Evolutionary conservation across 2,113 vertebrate genomes (phyloP), one percentile per base, ranked within the genome.

Genomic region (Blennius ocellaris): DNA sequence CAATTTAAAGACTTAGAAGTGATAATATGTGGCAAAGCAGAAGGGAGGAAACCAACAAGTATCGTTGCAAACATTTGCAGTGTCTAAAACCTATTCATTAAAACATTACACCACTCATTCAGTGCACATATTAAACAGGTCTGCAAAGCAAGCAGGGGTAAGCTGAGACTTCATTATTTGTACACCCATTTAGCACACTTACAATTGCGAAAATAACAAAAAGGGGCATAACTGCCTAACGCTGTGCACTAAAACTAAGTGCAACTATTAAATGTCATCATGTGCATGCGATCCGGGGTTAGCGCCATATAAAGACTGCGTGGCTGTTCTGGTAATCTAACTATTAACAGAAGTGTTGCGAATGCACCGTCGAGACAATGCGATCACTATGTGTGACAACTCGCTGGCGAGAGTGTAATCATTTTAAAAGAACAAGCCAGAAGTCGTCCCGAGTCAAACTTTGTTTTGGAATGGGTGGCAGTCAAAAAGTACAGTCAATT

Each of bases 11-110:
- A 87, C 66, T 66, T 64, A 84, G 73, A 87, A 66, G 73, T 77
- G 77, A 69, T 85, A 82, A 81, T 68, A 83, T 57, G 69, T 50
- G 67, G 87, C 69, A 72, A 86, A 89, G 81, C 81, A 59, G 65
- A 72, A 68, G 73, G 59, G 80, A 72, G 62, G 74, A 81, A 79
- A 71, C 21, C 69, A 66, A 78, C 52, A 69, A 53, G 44, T 47
- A 41, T 89, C 90, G 78, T 92, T 79, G 92, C 91, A 92, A 91
- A 92, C 43, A 43, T 81, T 89, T 92, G 91, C 91, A 87, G 91
- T 88, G 92, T 93, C 91, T 85, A 86, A 90, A 92, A 81, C 80
- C 74, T 79, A 77, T 78, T 89, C 80, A 84, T 89, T 83, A 87
- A 84, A 84, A 83, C 71, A 76, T 89, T 78, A 90, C 75, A 80